Percentiles rank a stretch among this genome's conserved stretches.
Conservation (phyloP, 2,888 invertebrate genomes). For the Dione juno region DNA sequence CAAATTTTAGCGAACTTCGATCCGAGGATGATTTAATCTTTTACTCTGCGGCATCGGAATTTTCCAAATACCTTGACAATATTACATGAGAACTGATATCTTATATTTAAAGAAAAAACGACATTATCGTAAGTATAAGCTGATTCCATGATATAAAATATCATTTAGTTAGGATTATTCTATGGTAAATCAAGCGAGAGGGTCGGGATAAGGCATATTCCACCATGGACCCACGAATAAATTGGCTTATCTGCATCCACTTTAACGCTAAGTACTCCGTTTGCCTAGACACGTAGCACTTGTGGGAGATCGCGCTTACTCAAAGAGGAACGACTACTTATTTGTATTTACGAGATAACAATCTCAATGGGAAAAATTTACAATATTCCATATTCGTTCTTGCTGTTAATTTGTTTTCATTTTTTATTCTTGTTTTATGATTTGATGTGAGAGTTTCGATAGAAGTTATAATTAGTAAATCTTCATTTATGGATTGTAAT, state of each 20-base stretch:
- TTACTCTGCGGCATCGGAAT: conserved; percentile 44
- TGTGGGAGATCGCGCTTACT: conserved; percentile 31
- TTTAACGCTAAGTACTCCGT: conserved; percentile 50
- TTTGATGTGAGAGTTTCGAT: no score
- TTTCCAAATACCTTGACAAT: conserved; percentile 43
- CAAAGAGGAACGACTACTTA: conserved; percentile 32
- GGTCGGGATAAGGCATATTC: conserved; percentile 48
- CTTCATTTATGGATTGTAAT: no score
- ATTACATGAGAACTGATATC: conserved; percentile 39
- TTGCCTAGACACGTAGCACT: conserved; percentile 20
- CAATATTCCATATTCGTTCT: no score
- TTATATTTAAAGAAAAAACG: conserved; percentile 10
- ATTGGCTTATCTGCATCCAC: conserved; percentile 61
- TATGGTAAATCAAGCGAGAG: conserved; percentile 50
- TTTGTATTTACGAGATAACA: background rate
- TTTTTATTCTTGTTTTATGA: no score
- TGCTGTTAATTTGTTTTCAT: no score
- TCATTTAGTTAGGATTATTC: conserved; percentile 47
- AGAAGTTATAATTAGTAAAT: no score
- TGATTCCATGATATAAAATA: conserved; percentile 21
- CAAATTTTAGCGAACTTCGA: conserved; percentile 2
- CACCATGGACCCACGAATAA: conserved; percentile 55
- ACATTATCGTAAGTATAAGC: conserved; percentile 21
- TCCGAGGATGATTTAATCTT: conserved; percentile 39
- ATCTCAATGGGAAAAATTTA: background rate